Evolutionary conservation across 2,888 invertebrate genomes (phyloP).

Genomic region (Tinea trinotella): DNA sequence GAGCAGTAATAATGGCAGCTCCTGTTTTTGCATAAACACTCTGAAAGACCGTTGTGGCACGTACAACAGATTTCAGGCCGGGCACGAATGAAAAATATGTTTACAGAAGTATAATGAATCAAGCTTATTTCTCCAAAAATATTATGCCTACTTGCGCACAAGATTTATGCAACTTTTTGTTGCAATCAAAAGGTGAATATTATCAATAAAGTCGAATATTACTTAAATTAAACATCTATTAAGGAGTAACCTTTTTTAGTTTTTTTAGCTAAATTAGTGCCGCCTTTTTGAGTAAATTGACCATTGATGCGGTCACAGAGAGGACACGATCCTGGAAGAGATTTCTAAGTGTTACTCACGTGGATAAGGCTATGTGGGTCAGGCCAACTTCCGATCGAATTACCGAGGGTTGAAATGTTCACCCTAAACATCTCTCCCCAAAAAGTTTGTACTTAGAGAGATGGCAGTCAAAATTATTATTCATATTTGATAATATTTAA

Average conservation of each 20-base stretch:
- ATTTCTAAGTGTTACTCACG: conserved; percentile 7
- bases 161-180: neutral
- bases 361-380: conserved; percentile 11
- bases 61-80: conserved; percentile 2
- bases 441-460: neutral
- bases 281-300: too few relatives aligned
- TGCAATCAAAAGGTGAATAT: too few relatives aligned
- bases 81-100: conserved; percentile 1
- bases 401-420: conserved; percentile 14
- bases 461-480: neutral
- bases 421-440: conserved; percentile 11
- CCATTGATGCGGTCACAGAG: conserved; percentile 5
- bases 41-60: neutral
- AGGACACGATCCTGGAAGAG: neutral
- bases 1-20: neutral
- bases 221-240: too few relatives aligned
- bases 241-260: too few relatives aligned
- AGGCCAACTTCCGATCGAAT: conserved; percentile 15
- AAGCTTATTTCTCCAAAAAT: neutral
- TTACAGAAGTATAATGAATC: neutral
- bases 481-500: neutral
- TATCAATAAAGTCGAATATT: too few relatives aligned
- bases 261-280: too few relatives aligned
- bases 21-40: neutral
- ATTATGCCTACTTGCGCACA: neutral